phyloP scores from a whole-genome alignment of 2,797 vertebrate genomes.

The Triplophysa yarkandensis region DNA sequence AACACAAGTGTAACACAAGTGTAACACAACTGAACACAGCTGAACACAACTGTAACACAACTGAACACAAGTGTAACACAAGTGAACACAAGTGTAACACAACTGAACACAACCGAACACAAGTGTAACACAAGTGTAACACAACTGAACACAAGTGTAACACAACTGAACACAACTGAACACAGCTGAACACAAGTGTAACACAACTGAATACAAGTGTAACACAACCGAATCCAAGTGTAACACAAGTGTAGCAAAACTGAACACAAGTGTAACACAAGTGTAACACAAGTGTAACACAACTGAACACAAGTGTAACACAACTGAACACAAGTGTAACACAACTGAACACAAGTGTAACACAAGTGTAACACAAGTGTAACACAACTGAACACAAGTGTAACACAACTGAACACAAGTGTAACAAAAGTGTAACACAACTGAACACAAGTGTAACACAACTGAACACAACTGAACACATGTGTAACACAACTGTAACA shows the following conservation, averaged over 20 bases:
- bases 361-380: not conserved
- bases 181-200: not conserved
- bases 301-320: not conserved
- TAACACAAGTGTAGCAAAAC: not conserved
- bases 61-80: too few species aligned
- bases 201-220: not conserved
- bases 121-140: not conserved
- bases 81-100: too few species aligned
- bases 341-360: not conserved
- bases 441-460: slow-evolving; percentile 83
- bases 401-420: not conserved
- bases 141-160: slow-evolving; percentile 84
- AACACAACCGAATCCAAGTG: not conserved
- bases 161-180: not conserved
- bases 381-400: not conserved
- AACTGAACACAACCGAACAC: not conserved
- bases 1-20: not conserved
- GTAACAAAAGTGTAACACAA: slow-evolving; percentile 5
- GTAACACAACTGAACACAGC: not conserved
- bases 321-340: not conserved
- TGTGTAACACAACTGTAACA: not conserved
- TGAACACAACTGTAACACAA: not conserved
- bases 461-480: not conserved
- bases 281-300: too few species aligned
- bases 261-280: not conserved